Percentiles rank a stretch among this genome's conserved stretches.
Evolutionary conservation across 1,140 invertebrate species (phyloP).

Genomic region (Lerema accius): DNA sequence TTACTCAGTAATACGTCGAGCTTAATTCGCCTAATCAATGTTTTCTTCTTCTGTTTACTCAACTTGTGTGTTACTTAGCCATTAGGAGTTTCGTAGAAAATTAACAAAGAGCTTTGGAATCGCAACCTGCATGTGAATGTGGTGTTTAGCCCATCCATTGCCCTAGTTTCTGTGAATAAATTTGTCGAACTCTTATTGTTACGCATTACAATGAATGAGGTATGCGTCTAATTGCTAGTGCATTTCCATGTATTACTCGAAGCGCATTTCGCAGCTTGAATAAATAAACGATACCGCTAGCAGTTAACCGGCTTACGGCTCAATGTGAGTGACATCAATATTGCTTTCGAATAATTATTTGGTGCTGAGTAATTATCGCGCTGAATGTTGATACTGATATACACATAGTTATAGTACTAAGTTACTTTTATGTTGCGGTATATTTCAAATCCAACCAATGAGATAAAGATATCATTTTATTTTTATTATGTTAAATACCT

Average conservation of each 20-base stretch:
- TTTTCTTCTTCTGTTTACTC: constrained; percentile 50
- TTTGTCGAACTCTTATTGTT: constrained; percentile 55
- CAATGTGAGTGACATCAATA: constrained; percentile 18
- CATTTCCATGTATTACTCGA: constrained; percentile 36
- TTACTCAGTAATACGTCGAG: constrained; percentile 45
- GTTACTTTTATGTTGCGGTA: too few relatives aligned
- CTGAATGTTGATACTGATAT: too few relatives aligned
- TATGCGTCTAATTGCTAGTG: constrained; percentile 41
- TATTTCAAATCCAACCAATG: too few relatives aligned
- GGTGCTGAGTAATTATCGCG: not conserved
- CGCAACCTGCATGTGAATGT: constrained; percentile 66
- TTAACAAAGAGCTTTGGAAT: constrained; percentile 59
- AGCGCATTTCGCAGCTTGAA: constrained; percentile 33
- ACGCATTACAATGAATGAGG: constrained; percentile 52
- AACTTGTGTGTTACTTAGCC: constrained; percentile 70
- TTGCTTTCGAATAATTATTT: constrained; percentile 20
- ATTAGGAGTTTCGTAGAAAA: constrained; percentile 65
- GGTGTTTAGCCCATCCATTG: constrained; percentile 59
- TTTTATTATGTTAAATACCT: too few relatives aligned
- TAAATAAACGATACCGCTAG: constrained; percentile 35
- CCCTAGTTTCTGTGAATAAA: constrained; percentile 53
- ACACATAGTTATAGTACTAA: too few relatives aligned
- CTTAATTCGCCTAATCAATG: constrained; percentile 59
- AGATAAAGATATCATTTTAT: too few relatives aligned
- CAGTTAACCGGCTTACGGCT: constrained; percentile 31